Evolutionary conservation across 2,888 invertebrate genomes (phyloP).

Genomic region (Caenorhabditis zanzibari): DNA sequence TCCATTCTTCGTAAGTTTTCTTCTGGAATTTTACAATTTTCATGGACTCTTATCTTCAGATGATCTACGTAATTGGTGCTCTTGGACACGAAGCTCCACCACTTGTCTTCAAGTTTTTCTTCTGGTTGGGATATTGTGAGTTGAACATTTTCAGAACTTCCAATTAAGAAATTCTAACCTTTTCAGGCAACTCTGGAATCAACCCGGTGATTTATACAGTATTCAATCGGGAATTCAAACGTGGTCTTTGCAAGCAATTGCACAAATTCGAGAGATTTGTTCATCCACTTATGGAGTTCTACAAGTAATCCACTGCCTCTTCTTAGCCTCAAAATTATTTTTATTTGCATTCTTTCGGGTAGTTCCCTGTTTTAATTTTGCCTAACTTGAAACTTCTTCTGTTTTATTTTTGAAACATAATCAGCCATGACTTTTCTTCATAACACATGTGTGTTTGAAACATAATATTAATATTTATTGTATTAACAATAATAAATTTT

Average conservation of each 20-base stretch:
- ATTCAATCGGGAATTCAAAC: constrained; percentile 83
- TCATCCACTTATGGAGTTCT: constrained; percentile 65
- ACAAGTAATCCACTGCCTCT: constrained; percentile 44
- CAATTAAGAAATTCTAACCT: not conserved
- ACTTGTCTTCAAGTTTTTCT: constrained; percentile 83
- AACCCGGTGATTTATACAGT: constrained; percentile 83
- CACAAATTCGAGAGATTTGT: constrained; percentile 71
- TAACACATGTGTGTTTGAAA: not conserved
- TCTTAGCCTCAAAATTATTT: not conserved
- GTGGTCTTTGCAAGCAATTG: constrained; percentile 81
- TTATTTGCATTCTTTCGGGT: not conserved
- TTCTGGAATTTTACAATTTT: not conserved
- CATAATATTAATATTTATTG: constrained; percentile 10
- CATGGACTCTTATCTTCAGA: constrained; percentile 82
- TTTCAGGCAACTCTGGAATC: constrained; percentile 81
- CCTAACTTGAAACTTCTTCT: not conserved
- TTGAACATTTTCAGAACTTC: constrained; percentile 77
- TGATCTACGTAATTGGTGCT: constrained; percentile 84
- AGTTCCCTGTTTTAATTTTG: not conserved
- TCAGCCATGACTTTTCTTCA: constrained; percentile 1
- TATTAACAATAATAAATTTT: constrained; percentile 20
- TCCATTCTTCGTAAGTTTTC: constrained; percentile 90
- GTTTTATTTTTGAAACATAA: constrained; percentile 41
- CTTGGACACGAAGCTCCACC: constrained; percentile 83
- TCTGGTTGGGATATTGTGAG: constrained; percentile 97